phyloP scores from a whole-genome alignment of 1,140 invertebrate genomes.

The Drosophila miranda region DNA sequence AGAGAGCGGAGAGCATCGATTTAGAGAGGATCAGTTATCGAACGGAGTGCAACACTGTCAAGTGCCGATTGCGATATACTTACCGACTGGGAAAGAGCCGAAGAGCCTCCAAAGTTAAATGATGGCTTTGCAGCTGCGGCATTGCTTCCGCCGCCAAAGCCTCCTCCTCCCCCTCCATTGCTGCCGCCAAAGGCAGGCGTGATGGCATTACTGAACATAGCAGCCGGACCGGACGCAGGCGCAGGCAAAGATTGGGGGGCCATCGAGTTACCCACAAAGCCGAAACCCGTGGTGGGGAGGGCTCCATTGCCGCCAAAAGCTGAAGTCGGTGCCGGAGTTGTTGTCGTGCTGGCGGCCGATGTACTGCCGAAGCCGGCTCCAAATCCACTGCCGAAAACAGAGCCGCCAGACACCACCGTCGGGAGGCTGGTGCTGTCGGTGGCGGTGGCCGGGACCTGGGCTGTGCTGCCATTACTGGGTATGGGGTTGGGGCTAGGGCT shows the following conservation, averaged over 20 bases:
- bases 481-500: background rate
- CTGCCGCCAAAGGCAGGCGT: conserved; percentile 19
- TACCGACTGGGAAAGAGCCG: conserved; percentile 32
- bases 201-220: conserved; percentile 39
- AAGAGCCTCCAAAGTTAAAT: conserved; percentile 58
- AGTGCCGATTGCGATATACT: conserved; percentile 14
- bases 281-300: conserved; percentile 7
- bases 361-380: conserved; percentile 9
- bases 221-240: conserved; percentile 6
- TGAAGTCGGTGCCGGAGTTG: conserved; percentile 1
- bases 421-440: conserved; percentile 3
- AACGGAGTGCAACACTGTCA: no score
- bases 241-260: conserved; percentile 4
- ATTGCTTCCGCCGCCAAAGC: conserved; percentile 28
- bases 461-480: conserved; percentile 13
- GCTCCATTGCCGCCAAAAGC: conserved; percentile 13
- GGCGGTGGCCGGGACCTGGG: conserved; percentile 4
- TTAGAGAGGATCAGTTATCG: background rate
- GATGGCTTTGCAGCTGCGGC: conserved; percentile 28
- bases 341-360: conserved; percentile 19
- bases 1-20: background rate
- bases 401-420: conserved; percentile 22
- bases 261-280: conserved; percentile 34
- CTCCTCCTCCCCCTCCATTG: conserved; percentile 16
- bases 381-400: conserved; percentile 15